Base-by-base conservation (phyloP, 2,797 vertebrate genomes). In the Octomys mimax region DNA sequence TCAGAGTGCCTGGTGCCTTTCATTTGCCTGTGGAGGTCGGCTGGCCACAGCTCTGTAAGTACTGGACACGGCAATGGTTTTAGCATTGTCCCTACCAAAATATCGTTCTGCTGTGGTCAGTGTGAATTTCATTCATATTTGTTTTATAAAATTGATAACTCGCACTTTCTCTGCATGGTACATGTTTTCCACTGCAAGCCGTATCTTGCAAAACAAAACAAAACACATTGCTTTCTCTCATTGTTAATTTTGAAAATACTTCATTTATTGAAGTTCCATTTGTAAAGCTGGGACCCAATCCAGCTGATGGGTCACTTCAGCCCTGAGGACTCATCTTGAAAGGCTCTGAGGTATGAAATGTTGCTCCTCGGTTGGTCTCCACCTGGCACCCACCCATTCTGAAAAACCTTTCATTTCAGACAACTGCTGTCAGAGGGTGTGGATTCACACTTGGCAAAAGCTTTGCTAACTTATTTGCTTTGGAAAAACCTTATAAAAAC, bases 401-500 rank as follows among this genome's bases (percentile, higher is more conserved):
- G 22, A 59, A 46, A 96, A 78, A 84, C 70, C 66, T 95, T 94
- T 94, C 70, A 85, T 92, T 95, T 87, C 81, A 83, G 52, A 89
- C 86, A 42, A 24, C 73, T 87, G 90, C 18, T 71, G 14, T 39
- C 54, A 64, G 92, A 68, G 66, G 46, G 19, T 77, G 36, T 94
- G 89, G 80, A 73, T 66, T 91, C 49, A 73, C 46, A 61, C n/a
- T 79, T 61, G 54, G 59, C 86, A 84, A 81, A 96, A 46, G 62
- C 52, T 57, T 36, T 54, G 84, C 49, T 89, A 33, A 94, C 61
- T 88, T 96, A 71, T 95, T 93, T 93, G 90, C 78, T 95, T 95
- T 96, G 77, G 80, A 91, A 96, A 95, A 85, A 42, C 2, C n/a
- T 95, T n/a, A 79, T 33, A 28, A 84, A 96, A 95, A 85, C 46